Evolutionary conservation across 2,797 vertebrate species (phyloP), one percentile per base, ranked within the genome.

Genomic region (Labroides dimidiatus): DNA sequence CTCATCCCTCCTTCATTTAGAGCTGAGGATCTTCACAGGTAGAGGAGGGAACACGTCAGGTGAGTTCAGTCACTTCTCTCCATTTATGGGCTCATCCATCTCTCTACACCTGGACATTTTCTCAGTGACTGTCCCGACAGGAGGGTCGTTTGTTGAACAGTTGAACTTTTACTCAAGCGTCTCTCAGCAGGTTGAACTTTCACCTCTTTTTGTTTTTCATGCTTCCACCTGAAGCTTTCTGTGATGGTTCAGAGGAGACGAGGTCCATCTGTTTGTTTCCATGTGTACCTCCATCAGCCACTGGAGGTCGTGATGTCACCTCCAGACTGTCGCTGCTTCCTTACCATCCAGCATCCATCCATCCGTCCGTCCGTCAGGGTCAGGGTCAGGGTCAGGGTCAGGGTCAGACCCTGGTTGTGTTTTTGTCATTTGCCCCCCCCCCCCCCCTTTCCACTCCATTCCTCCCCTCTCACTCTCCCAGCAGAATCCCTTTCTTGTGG

Each of bases 401-500:
- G 54, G 62, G 64, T 86, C 82, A 71, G 30, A 47, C 20, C 13
- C 65, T 76, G 69, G 19, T 55, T 77, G 64, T 71, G 58, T 75
- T 60, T 77, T 56, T 73, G 58, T 76, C 30, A 8, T 69, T 53
- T 63, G 57, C 65, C 9, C 58, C 49, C 41, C 20, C 60, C 66
- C 69, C 43, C 66, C 1, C 0, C 55, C 77, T 57, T 81, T 86
- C 67, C 77, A 70, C 72, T 80, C 70, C 78, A 44, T 69, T 75
- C 75, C 68, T 27, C 48, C 77, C 75, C 78, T 70, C 82, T 85
- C 84, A 13, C 75, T 82, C 82, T 57, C 70, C 72, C 67, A 61
- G 69, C 76, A 82, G 74, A 82, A 62, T 80, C 52, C 72, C 89
- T 90, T 87, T 91, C 56, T 86, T 90, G 90, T 91, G 89, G 89